Evolutionary conservation across 2,113 vertebrate species (phyloP).

Genomic region (Psammodynastes pulverulentus): DNA sequence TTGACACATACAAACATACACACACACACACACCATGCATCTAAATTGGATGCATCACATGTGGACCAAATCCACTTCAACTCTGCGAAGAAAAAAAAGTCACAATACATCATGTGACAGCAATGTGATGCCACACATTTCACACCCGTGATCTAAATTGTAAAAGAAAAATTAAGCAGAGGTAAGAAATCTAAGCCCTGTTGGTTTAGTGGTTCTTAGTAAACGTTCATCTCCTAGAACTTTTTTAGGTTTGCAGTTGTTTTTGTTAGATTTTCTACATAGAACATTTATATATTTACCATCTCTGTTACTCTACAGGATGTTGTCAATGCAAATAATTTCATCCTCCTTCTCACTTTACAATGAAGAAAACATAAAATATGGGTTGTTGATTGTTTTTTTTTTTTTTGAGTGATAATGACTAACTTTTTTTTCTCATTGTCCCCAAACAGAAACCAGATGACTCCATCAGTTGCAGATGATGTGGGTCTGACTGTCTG

Average conservation of each 20-base stretch:
- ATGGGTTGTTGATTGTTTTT: too few species aligned
- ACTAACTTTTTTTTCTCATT: neutral
- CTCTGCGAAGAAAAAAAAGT: too few species aligned
- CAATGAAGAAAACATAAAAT: neutral
- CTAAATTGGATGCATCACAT: neutral
- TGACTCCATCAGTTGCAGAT: constrained; percentile 18
- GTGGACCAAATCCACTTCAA: too few species aligned
- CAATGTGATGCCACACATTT: too few species aligned
- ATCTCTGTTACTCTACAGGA: neutral
- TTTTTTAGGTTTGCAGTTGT: neutral
- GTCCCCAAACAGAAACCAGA: neutral
- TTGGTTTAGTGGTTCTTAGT: neutral
- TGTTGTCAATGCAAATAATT: neutral
- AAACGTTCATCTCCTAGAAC: neutral
- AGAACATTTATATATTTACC: neutral
- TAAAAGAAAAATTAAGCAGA: neutral
- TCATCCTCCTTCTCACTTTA: neutral
- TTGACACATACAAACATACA: neutral
- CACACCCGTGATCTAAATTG: neutral
- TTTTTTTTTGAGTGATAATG: neutral
- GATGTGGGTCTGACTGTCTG: neutral
- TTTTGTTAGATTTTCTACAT: neutral
- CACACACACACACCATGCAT: neutral
- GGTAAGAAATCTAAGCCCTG: neutral
- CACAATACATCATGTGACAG: too few species aligned